Base-by-base conservation (phyloP, 2,113 vertebrate genomes). In the Labeo catla region DNA sequence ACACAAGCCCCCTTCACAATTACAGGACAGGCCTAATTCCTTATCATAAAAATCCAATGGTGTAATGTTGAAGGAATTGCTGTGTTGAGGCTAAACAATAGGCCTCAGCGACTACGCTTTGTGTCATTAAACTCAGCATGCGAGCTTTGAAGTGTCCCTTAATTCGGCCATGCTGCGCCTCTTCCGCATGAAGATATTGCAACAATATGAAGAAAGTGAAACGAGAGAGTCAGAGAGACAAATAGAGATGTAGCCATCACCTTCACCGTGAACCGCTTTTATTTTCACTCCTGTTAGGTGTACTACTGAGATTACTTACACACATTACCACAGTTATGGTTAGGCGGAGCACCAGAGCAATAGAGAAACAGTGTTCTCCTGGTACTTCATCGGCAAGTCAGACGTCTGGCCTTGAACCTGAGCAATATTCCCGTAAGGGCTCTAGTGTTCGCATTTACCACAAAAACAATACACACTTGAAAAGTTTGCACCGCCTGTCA, bases 31-130 rank as follows among this genome's bases (percentile, higher is more conserved):
- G 80, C 85, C 72, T 91, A 88, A 91, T 92, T 90, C 82, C 90
- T 91, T 84, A 89, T 86, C 88, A 86, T 89, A 88, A 91, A 90
- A 91, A 88, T 86, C 86, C 87, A 90, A 88, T 88, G 86, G 88
- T 84, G 63, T 87, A 83, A 88, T 87, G 89, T 87, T 88, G 76
- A 78, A 91, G 81, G 76, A 86, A 87, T 87, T 70, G 86, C 79
- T 63, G 70, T 88, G 83, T 86, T 88, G 86, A 81, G 87, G 88
- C 85, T 82, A 76, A 90, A 88, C 87, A 78, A 82, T 86, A 81
- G 81, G 84, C 50, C 84, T 81, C 79, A 65, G 34, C n/a, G 83
- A 50, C 84, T 86, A 78, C 74, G 65, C 70, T 84, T 66, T 89
- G 85, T 89, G 86, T 63, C 90, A 89, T 86, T 90, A 87, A 89